A percentile compares a stretch with the other conserved stretches of the same genome.
phyloP scores from a whole-genome alignment of 2,797 vertebrate species.

The Danio aesculapii region DNA sequence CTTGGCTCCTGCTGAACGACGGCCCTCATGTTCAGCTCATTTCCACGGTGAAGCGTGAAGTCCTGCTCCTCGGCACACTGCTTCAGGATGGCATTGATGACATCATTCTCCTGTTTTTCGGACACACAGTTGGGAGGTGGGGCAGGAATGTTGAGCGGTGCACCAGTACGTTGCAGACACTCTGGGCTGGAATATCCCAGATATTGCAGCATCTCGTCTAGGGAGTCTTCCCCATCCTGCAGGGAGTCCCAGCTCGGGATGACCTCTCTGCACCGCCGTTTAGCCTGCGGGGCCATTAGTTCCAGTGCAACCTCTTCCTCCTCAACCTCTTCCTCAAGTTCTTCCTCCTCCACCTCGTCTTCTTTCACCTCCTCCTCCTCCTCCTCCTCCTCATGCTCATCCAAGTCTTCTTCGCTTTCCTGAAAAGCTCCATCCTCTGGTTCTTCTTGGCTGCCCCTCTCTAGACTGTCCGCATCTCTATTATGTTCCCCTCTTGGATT shows the following conservation, averaged over 20 bases:
- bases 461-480: conserved; percentile 25
- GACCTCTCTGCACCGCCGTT: conserved; percentile 88
- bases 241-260: conserved; percentile 94
- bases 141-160: conserved; percentile 94
- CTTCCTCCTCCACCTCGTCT: conserved; percentile 48
- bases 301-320: conserved; percentile 76
- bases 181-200: conserved; percentile 96
- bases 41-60: conserved; percentile 89
- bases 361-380: conserved; percentile 75
- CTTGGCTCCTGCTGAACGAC: conserved; percentile 88
- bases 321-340: conserved; percentile 63
- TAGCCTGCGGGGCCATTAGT: conserved; percentile 83
- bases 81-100: conserved; percentile 97
- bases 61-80: conserved; percentile 93
- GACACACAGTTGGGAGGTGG: conserved; percentile 93
- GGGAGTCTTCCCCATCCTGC: conserved; percentile 90
- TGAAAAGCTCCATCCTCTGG: conserved; percentile 50
- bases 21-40: conserved; percentile 92
- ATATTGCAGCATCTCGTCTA: conserved; percentile 96
- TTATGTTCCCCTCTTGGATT: conserved; percentile 13
- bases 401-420: conserved; percentile 75
- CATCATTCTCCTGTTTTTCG: conserved; percentile 98
- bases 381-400: conserved; percentile 72
- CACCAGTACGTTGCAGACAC: conserved; percentile 93
- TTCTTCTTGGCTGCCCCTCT: conserved; percentile 23